These are phyloP conservation scores for Grammomys dolichurus DNA, from an alignment of 2,113 vertebrate genomes.

Conservation along the genomic window DNA sequence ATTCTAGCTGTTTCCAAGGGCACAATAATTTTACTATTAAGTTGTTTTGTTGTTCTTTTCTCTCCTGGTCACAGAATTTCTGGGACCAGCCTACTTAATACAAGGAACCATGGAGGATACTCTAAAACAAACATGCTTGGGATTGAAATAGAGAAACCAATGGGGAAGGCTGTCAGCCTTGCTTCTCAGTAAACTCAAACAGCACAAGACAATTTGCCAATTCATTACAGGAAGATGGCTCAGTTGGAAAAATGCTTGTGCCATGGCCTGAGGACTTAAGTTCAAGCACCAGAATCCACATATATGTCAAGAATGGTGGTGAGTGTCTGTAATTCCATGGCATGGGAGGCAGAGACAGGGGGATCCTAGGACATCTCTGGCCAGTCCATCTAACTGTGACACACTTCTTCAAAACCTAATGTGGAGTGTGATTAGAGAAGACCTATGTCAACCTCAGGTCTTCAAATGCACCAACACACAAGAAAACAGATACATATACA, in stretches of 20 bases:
- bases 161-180: not conserved
- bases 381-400: not conserved
- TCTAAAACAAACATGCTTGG: not conserved
- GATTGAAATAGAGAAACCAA: not conserved
- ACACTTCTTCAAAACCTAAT: not conserved
- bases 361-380: not conserved
- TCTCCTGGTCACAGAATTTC: not conserved
- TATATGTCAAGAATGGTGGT: not conserved
- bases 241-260: not conserved
- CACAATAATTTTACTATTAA: not conserved
- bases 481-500: not conserved
- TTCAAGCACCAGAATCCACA: not conserved
- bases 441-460: not conserved
- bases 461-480: not conserved
- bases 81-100: not conserved
- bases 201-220: not conserved
- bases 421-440: not conserved
- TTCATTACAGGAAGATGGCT: not conserved
- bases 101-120: not conserved
- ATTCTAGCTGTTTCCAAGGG: not conserved
- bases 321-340: not conserved
- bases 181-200: not conserved
- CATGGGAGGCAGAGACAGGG: not conserved
- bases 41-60: not conserved
- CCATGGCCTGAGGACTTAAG: not conserved